These are phyloP conservation scores for Turdus rufiventris DNA, from an alignment of 2,113 vertebrate species.

Conservation along the genomic window DNA sequence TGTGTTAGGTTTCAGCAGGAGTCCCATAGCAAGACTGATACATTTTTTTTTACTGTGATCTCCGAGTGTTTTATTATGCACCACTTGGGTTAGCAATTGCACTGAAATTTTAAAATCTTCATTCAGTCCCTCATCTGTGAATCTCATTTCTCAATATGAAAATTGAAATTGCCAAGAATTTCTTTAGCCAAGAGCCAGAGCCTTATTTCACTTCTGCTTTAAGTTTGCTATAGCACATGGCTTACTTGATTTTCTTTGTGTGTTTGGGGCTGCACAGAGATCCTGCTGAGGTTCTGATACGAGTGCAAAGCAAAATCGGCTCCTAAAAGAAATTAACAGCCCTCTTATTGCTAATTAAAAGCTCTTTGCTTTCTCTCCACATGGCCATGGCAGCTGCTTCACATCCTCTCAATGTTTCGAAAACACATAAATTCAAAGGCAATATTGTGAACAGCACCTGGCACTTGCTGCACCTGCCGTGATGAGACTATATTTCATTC, in stretches of 20 bases:
- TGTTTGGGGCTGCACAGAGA: constrained; percentile 56
- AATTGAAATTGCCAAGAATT: constrained; percentile 49
- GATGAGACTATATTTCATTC: constrained; percentile 85
- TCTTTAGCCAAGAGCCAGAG: constrained; percentile 28
- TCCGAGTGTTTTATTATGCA: not conserved
- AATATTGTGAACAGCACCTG: constrained; percentile 87
- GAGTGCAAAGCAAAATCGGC: constrained; percentile 60
- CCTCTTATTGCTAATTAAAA: constrained; percentile 95
- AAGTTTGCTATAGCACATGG: constrained; percentile 35
- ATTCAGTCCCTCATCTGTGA: not conserved
- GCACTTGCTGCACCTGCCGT: constrained; percentile 82
- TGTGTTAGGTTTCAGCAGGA: not conserved
- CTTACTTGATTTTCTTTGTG: constrained; percentile 49
- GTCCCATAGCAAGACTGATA: not conserved
- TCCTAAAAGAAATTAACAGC: constrained; percentile 86
- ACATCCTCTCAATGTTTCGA: constrained; percentile 74
- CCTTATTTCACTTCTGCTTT: constrained; percentile 17
- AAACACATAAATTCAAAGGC: constrained; percentile 89
- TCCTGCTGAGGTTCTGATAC: constrained; percentile 69
- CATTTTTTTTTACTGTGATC: not conserved
- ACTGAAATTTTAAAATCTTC: not conserved
- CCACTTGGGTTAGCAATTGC: not conserved
- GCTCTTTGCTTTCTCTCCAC: constrained; percentile 89
- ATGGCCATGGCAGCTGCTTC: constrained; percentile 87
- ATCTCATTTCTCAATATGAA: not conserved